phyloP scores from a whole-genome alignment of 2,113 vertebrate species.

The Centropus bengalensis region DNA sequence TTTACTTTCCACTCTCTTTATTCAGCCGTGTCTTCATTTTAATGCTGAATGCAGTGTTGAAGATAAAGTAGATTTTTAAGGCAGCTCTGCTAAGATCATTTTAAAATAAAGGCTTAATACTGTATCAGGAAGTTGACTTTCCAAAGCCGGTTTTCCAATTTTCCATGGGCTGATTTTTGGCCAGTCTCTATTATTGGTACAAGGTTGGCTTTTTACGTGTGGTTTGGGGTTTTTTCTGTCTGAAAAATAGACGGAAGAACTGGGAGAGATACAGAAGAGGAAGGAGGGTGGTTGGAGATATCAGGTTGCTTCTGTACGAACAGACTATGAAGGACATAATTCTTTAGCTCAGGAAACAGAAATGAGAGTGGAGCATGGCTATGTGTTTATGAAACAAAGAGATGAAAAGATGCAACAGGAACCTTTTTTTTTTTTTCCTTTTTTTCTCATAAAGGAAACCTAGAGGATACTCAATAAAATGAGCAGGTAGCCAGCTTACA shows the following conservation, averaged over 20 bases:
- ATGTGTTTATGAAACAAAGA: not conserved
- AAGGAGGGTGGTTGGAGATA: not conserved
- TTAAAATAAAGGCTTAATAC: not conserved
- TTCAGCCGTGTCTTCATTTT: not conserved
- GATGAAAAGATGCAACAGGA: not conserved
- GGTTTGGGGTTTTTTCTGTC: not conserved
- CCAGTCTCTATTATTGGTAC: not conserved
- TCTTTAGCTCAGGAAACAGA: not conserved
- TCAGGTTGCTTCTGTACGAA: not conserved
- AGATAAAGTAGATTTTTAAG: not conserved
- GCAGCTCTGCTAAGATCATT: not conserved
- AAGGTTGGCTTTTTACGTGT: not conserved
- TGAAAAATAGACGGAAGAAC: not conserved
- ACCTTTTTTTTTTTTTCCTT: not conserved
- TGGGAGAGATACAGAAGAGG: not conserved
- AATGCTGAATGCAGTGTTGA: not conserved
- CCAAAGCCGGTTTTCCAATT: not conserved
- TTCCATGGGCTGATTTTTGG: not conserved
- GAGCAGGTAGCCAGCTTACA: not conserved
- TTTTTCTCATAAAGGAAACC: not conserved
- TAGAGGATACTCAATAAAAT: conserved; percentile 6
- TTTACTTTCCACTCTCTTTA: not conserved
- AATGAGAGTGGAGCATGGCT: not conserved
- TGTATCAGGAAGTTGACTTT: not conserved
- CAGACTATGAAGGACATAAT: not conserved